phyloP scores from a whole-genome alignment of 2,113 vertebrate species.

The Sturnus vulgaris region DNA sequence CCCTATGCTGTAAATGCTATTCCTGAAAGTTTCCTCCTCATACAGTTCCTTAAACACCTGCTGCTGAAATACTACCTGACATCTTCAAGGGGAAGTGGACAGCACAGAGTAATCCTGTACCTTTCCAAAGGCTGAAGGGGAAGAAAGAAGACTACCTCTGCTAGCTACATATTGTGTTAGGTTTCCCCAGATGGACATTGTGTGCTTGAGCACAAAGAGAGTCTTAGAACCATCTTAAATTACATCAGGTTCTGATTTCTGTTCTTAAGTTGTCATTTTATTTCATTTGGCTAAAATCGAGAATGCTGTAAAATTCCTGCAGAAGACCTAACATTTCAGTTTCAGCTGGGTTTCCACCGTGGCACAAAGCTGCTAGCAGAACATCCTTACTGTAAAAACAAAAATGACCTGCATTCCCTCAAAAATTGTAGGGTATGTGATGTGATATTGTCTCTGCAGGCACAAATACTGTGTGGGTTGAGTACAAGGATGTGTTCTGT shows the following conservation, averaged over 20 bases:
- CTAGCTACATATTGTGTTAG: neutral
- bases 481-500: neutral
- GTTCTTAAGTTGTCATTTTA: neutral
- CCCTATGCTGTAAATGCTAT: neutral
- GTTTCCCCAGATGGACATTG: neutral
- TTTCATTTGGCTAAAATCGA: neutral
- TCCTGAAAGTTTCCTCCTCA: neutral
- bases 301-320: neutral
- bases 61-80: neutral
- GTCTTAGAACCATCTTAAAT: neutral
- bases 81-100: neutral
- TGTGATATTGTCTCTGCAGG: neutral
- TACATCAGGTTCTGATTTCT: neutral
- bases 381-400: neutral
- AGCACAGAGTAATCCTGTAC: neutral
- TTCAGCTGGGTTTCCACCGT: neutral
- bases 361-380: neutral
- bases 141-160: neutral
- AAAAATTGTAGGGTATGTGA: slow-evolving; percentile 35
- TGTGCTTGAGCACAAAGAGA: neutral
- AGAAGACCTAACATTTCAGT: neutral
- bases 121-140: neutral
- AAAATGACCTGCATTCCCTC: slow-evolving; percentile 16
- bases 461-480: slow-evolving; percentile 25
- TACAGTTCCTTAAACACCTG: neutral